Conservation (phyloP, 2,888 invertebrate species). For the Microctonus brassicae region DNA sequence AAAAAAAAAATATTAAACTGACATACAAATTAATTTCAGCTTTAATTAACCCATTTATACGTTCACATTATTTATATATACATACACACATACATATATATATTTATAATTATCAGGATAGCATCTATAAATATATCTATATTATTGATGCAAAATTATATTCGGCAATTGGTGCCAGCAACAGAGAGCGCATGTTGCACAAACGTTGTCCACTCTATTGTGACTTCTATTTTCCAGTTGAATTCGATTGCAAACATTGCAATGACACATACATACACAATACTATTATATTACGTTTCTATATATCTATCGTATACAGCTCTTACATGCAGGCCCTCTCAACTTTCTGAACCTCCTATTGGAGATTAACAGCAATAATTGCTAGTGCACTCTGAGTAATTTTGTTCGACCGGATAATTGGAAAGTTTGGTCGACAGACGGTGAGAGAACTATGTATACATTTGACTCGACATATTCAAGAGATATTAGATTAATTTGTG, state of each 20-base stretch:
- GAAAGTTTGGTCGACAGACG: conserved; percentile 21
- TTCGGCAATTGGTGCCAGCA: conserved; percentile 31
- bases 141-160: too few relatives aligned
- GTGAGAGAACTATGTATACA: conserved; percentile 9
- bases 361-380: conserved; percentile 6
- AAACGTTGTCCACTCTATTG: not conserved
- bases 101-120: too few relatives aligned
- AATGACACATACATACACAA: not conserved
- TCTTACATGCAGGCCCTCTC: not conserved
- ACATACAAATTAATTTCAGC: conserved; percentile 29
- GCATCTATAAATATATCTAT: not conserved
- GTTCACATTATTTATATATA: not conserved
- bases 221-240: conserved; percentile 16
- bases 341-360: not conserved
- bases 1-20: conserved; percentile 28
- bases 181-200: conserved; percentile 24
- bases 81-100: conserved; percentile 3
- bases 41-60: conserved; percentile 29
- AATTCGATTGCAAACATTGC: not conserved
- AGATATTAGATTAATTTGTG: conserved; percentile 21
- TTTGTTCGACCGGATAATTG: conserved; percentile 32
- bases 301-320: not conserved
- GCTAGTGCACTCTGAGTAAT: conserved; percentile 2
- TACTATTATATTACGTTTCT: not conserved
- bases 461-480: not conserved